Evolutionary conservation across 2,797 vertebrate genomes (phyloP).

Genomic region (Momotus momota): DNA sequence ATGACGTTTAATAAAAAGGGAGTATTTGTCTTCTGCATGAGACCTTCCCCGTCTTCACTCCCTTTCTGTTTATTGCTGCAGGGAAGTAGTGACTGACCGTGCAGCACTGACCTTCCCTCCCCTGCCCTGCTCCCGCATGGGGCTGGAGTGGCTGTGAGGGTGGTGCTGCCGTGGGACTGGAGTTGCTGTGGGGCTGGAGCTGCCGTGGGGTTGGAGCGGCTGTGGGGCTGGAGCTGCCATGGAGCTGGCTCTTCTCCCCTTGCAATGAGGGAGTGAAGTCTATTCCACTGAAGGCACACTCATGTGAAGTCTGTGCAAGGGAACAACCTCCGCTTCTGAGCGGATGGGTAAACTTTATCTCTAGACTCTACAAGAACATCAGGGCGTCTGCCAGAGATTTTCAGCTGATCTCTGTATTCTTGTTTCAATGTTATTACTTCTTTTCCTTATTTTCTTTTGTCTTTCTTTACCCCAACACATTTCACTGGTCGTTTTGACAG

Average conservation of each 20-base stretch:
- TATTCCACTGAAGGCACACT: background rate
- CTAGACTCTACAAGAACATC: conserved; percentile 3
- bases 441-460: fast-evolving
- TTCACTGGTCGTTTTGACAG: conserved; percentile 32
- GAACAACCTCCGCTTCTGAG: background rate
- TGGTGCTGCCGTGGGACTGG: fast-evolving
- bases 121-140: fast-evolving
- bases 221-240: fast-evolving
- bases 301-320: background rate
- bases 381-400: conserved; percentile 6
- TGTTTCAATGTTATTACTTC: conserved; percentile 36
- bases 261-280: background rate
- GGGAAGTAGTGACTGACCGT: fast-evolving
- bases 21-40: background rate
- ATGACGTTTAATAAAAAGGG: background rate
- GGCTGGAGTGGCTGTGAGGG: fast-evolving
- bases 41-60: background rate
- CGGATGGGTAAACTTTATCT: background rate
- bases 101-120: background rate
- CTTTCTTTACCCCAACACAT: background rate
- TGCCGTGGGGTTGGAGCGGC: fast-evolving
- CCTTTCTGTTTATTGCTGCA: background rate
- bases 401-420: conserved; percentile 8
- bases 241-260: background rate
- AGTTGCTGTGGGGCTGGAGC: fast-evolving